Base-by-base conservation (phyloP, 2,797 vertebrate species). In the Arctocebus calabarensis region DNA sequence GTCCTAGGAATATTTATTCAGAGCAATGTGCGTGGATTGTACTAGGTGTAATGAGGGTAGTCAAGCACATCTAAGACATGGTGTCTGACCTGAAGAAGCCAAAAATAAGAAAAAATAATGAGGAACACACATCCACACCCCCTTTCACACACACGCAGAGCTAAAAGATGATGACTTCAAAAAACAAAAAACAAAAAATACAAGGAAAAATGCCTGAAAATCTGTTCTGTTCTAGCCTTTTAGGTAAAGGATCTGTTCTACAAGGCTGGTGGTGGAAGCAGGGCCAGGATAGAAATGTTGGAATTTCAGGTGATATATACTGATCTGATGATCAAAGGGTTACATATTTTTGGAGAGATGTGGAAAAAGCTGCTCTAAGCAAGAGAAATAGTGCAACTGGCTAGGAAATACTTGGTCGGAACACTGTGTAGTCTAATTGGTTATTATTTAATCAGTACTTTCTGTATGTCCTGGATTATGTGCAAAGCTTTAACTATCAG, bases 381-480 rank as follows among this genome's bases (percentile, higher is more conserved):
- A 78, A 84, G 52, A 86, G 17, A 83, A 81, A 52, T 9, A 61
- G 43, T 73, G 40, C 1, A 61, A 19, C 19, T 79, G 32, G 12
- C 37, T 45, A 64, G 57, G 64, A 75, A 74, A 74, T 0, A 2
- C 25, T 40, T n/a, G 45, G 2, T 43, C 45, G 89, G 88, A 8
- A 62, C 17, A 75, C 11, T 27, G 22, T 10, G 7, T 17, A 52
- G 11, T 71, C 27, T 81, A 77, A 29, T 3, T 23, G 70, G 23
- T 79, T n/a, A 45, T 40, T 88, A 85, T 68, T 88, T 52, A 68
- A 34, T 81, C 59, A 90, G 37, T 68, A 48, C 37, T 94, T 92
- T 70, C 59, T 70, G 1, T 59, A 78, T 16, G 4, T 23, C 52
- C 40, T 9, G 5, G n/a, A 85, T 85, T 81, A 82, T 82, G 52